phyloP scores from a whole-genome alignment of 2,113 vertebrate species.

The Passer montanus region DNA sequence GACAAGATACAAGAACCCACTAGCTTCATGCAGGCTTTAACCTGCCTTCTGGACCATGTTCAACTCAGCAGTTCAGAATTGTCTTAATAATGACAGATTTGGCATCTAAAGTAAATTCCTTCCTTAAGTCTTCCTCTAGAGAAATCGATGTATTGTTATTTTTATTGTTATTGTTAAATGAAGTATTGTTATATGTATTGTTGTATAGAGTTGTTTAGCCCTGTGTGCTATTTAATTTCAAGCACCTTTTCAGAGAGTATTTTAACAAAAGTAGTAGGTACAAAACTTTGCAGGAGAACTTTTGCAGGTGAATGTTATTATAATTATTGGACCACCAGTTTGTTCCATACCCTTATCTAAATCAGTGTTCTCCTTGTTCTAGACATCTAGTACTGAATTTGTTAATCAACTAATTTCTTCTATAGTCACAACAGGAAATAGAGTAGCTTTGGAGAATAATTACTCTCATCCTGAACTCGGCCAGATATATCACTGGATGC shows the following conservation, averaged over 20 bases:
- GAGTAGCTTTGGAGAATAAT: neutral
- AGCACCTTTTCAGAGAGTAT: neutral
- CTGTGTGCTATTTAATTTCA: neutral
- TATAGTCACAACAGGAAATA: neutral
- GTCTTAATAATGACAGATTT: neutral
- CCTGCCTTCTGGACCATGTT: neutral
- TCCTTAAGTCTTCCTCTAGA: neutral
- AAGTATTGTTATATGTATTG: neutral
- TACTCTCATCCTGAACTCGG: neutral
- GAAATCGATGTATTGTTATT: neutral
- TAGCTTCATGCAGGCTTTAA: neutral
- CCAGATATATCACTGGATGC: neutral
- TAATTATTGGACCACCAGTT: neutral
- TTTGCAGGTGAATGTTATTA: neutral
- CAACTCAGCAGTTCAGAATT: neutral
- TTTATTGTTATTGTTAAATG: neutral
- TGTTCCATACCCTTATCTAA: neutral
- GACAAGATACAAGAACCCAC: accelerated
- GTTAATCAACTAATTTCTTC: neutral
- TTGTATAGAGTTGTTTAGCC: neutral
- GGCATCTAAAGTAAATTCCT: neutral
- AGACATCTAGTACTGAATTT: neutral
- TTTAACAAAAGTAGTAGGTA: neutral
- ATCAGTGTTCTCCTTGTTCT: neutral
- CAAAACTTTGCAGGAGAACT: neutral